Percentiles rank a stretch among this genome's conserved stretches.
Conservation (phyloP, 2,113 vertebrate species). For the Cephalopterus ornatus region DNA sequence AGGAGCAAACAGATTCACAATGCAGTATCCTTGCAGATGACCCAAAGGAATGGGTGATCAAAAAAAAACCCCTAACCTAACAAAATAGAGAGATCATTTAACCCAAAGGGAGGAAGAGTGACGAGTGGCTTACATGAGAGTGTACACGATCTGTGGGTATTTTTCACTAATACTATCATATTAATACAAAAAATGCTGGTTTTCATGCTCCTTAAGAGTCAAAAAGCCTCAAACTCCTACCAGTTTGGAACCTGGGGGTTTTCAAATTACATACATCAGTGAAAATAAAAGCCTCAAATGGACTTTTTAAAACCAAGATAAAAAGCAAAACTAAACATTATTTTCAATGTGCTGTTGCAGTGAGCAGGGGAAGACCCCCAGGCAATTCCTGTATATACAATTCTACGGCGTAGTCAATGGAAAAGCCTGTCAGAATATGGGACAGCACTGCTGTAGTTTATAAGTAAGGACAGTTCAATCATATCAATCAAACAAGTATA, state of each 20-base stretch:
- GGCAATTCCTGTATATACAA: not conserved
- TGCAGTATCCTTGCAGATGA: not conserved
- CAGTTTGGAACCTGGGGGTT: not conserved
- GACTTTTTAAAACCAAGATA: not conserved
- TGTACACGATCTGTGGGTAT: not conserved
- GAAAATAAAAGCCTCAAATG: not conserved
- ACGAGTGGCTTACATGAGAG: not conserved
- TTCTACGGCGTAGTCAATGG: fast-evolving
- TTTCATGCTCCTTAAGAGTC: not conserved
- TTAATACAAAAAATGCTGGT: not conserved
- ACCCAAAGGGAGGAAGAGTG: not conserved
- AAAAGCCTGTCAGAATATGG: not conserved
- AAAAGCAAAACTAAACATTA: not conserved
- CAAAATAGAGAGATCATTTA: not conserved
- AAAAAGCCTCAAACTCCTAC: not conserved
- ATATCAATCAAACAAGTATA: not conserved
- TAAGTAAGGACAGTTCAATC: not conserved
- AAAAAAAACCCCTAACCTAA: not conserved
- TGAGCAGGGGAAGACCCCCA: not conserved
- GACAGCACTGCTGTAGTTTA: not conserved
- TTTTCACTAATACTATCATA: not conserved
- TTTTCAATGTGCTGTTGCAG: not conserved
- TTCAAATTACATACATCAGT: not conserved
- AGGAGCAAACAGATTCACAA: not conserved
- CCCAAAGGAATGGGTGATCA: not conserved